Evolutionary conservation across 1,140 invertebrate genomes (phyloP).

Genomic region (Tyrophagus putrescentiae): DNA sequence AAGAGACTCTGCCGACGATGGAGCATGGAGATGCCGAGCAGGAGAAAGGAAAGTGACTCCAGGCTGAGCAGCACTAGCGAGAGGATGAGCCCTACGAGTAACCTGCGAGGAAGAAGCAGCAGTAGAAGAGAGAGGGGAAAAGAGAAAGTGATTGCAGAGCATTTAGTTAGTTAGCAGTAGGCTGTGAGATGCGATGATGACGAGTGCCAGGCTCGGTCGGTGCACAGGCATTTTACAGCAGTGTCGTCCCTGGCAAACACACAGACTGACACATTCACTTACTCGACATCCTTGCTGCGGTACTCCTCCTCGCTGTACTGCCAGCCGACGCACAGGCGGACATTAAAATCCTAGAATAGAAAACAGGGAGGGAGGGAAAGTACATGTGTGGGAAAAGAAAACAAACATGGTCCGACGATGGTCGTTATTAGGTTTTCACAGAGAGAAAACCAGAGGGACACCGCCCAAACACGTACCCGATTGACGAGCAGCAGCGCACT

Average conservation of each 20-base stretch:
- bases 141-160: neutral
- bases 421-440: neutral
- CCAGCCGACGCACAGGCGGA: neutral
- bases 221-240: neutral
- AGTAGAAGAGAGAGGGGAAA: conserved; percentile 4
- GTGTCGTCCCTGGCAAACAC: neutral
- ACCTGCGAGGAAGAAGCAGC: neutral
- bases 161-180: neutral
- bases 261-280: neutral
- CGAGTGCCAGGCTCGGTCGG: neutral
- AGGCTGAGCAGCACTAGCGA: conserved; percentile 4
- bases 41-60: conserved; percentile 1
- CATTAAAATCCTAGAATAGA: conserved; percentile 12
- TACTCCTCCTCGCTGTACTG: conserved; percentile 2
- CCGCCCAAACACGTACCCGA: conserved; percentile 4
- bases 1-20: neutral
- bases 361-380: neutral
- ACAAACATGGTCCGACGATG: neutral
- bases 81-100: conserved; percentile 8
- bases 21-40: conserved; percentile 4
- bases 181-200: neutral
- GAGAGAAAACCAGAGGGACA: neutral
- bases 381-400: neutral
- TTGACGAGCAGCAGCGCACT: neutral
- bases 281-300: conserved; percentile 9